phyloP scores from a whole-genome alignment of 2,113 vertebrate genomes.

The Corythoichthys haematopterus region DNA sequence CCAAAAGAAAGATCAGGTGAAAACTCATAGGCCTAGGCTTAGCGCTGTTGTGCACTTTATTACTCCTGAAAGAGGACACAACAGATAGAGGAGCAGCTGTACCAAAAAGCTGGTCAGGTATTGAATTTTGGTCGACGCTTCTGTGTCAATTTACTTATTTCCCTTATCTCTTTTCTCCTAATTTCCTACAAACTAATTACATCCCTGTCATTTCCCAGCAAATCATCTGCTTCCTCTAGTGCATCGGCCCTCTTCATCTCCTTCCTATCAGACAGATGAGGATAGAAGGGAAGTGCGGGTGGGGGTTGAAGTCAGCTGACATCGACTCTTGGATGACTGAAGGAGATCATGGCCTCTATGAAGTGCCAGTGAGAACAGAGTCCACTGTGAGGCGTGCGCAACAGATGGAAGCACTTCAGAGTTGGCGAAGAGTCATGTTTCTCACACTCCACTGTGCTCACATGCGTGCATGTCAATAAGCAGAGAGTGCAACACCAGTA shows the following conservation, averaged over 20 bases:
- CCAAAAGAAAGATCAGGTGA: slow-evolving; percentile 11
- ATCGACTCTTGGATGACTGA: slow-evolving; percentile 46
- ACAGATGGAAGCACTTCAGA: slow-evolving; percentile 69
- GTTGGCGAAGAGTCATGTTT: slow-evolving; percentile 50
- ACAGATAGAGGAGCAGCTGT: slow-evolving; percentile 50
- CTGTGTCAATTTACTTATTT: slow-evolving; percentile 1
- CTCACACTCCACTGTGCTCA: slow-evolving; percentile 27
- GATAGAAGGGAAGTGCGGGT: background rate
- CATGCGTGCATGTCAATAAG: slow-evolving; percentile 26
- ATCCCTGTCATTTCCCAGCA: slow-evolving; percentile 26
- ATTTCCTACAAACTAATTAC: slow-evolving; percentile 24
- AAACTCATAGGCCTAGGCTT: slow-evolving; percentile 9
- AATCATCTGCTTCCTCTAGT: slow-evolving; percentile 23
- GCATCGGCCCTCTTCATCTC: slow-evolving; percentile 15
- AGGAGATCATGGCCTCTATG: slow-evolving; percentile 53
- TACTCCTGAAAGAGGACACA: slow-evolving; percentile 62
- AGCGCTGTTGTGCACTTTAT: slow-evolving; percentile 21
- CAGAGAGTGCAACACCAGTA: background rate
- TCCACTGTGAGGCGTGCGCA: slow-evolving; percentile 49
- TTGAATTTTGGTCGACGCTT: background rate
- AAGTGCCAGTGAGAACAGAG: slow-evolving; percentile 54
- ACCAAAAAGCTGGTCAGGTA: slow-evolving; percentile 77
- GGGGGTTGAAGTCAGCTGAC: slow-evolving; percentile 39
- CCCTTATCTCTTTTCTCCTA: slow-evolving; percentile 10
- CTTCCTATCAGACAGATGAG: slow-evolving; percentile 23